Conservation (phyloP, 2,797 vertebrate genomes). For the Cacajao melanocephalus region DNA sequence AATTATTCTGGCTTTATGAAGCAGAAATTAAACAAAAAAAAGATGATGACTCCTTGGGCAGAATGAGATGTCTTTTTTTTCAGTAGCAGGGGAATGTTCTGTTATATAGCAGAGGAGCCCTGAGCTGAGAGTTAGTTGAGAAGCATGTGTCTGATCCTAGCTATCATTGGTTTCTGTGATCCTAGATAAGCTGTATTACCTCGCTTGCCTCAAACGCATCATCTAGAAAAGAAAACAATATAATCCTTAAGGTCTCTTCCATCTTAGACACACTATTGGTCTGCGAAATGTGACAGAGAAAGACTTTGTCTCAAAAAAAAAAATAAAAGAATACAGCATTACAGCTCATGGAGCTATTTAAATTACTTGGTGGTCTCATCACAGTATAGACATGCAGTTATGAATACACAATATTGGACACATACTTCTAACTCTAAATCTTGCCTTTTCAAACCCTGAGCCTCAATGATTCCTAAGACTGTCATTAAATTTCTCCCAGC, state of each 20-base stretch:
- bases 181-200: neutral
- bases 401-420: neutral
- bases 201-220: neutral
- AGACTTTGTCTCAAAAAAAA: too few species aligned
- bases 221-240: neutral
- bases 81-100: neutral
- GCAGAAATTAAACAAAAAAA: neutral
- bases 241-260: neutral
- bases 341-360: neutral
- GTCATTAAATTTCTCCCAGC: neutral
- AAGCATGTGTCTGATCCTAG: neutral
- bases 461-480: neutral
- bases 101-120: neutral
- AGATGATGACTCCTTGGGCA: neutral
- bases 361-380: neutral
- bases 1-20: slow-evolving; percentile 20
- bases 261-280: neutral
- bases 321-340: neutral
- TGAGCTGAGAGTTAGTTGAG: neutral
- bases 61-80: neutral
- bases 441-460: neutral
- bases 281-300: neutral
- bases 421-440: neutral
- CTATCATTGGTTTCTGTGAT: neutral
- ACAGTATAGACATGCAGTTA: neutral